Base-by-base conservation (phyloP, 2,113 vertebrate genomes). In the Chauna torquata region DNA sequence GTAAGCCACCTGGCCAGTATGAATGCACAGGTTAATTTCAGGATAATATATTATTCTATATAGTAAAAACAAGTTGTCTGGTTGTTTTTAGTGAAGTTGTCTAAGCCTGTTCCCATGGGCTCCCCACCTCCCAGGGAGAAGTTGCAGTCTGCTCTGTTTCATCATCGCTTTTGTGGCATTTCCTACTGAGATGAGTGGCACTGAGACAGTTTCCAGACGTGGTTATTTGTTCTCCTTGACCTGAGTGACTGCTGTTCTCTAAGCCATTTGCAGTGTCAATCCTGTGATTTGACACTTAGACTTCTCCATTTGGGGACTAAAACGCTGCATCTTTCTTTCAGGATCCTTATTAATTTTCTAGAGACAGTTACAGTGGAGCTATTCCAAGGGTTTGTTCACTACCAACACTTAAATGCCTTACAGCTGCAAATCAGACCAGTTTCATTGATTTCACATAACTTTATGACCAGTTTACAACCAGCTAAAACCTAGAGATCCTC, bases 141-240 rank as follows among this genome's bases (percentile, higher is more conserved):
- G 71, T 86, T 86, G 90, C 82, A 97, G 88, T 97, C 97, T 97
- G 96, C 75, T 95, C 87, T 95, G 89, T 97, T 95, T 97, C 95
- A 88, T 97, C 94, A 88, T 94, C 96, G 54, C 96, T 97, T 96
- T 97, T 90, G 78, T 93, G 93, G 86, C 95, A 86, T 97, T 97
- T 97, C 96, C 95, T 95, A 95, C 87, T 0, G 78, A 96, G 97
- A 96, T 96, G 96, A 96, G 91, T 97, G 97, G 85, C 93, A 97
- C 78, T 1, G 15, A 95, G 94, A 97, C 92, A 93, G 86, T 94
- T 94, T 96, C 96, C 97, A 97, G 97, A 97, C 64, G 0, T 90
- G 58, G 71, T 93, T 95, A 86, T 95, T 97, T 96, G 89, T 95
- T 96, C 90, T 96, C 93, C 90, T 95, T 95, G 95, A 97, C 96